Percentiles rank a stretch among this genome's conserved stretches.
Evolutionary conservation across 1,140 invertebrate species (phyloP).

Genomic region (Drosophila kohkoa): DNA sequence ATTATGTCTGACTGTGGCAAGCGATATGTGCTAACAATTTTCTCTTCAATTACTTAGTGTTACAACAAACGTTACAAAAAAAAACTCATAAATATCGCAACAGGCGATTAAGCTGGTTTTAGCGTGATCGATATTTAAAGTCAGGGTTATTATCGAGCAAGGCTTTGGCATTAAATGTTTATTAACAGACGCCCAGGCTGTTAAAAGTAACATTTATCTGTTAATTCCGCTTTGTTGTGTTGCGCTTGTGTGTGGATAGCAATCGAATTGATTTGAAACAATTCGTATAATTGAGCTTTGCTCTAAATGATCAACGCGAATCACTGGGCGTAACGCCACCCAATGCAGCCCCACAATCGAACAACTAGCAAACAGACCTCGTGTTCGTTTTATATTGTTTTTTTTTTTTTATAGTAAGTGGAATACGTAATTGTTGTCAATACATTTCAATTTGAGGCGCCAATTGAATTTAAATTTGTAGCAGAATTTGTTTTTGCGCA

Average conservation of each 20-base stretch:
- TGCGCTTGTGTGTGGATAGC: slow-evolving; percentile 14
- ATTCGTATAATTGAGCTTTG: slow-evolving; percentile 53
- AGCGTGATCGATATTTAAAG: slow-evolving; percentile 10
- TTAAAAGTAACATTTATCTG: slow-evolving; percentile 19
- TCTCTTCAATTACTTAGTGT: slow-evolving; percentile 37
- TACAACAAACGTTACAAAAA: neutral
- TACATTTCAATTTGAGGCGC: slow-evolving; percentile 58
- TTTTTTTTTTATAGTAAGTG: slow-evolving; percentile 26
- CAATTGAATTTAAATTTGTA: slow-evolving; percentile 61
- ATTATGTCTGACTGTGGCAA: slow-evolving; percentile 26
- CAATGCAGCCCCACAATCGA: slow-evolving; percentile 3
- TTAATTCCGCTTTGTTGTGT: slow-evolving; percentile 7
- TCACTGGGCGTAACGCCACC: slow-evolving; percentile 29
- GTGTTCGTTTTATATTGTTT: slow-evolving; percentile 29
- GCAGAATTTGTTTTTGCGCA: slow-evolving; percentile 25
- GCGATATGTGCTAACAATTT: slow-evolving; percentile 45
- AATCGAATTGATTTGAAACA: slow-evolving; percentile 46
- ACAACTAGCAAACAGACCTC: slow-evolving; percentile 41
- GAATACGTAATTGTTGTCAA: slow-evolving; percentile 57
- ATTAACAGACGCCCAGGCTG: slow-evolving; percentile 5
- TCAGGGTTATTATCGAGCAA: slow-evolving; percentile 1
- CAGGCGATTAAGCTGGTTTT: neutral
- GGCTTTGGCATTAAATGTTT: neutral
- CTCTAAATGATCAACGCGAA: slow-evolving; percentile 45
- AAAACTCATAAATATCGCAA: neutral